Base-by-base conservation (phyloP, 2,888 invertebrate genomes). In the Acronicta psi region DNA sequence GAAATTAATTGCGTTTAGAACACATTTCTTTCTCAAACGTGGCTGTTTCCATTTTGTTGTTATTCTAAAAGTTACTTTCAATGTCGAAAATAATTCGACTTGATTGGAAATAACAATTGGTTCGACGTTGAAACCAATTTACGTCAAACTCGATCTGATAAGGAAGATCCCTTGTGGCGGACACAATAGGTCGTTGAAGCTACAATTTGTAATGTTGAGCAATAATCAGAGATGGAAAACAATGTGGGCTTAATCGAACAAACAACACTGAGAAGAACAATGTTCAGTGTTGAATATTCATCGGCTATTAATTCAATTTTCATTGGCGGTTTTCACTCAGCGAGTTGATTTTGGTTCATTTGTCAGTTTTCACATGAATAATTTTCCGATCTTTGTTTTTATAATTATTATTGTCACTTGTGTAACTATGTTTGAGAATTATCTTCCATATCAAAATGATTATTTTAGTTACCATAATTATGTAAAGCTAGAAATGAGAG, bases 271-370 rank as follows among this genome's bases (percentile, higher is more conserved):
- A 55, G 61, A 70, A 73, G 82, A 83, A 87, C 86, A 89, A 86
- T 87, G 86, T 82, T 84, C 84, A 80, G 82, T 82, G 87, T 86
- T 91, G 91, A 86, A 91, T 92, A 93, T 93, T 92, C 90, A 92
- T 87, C 84, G 84, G 76, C 81, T 81, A 87, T 89, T 90, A 92
- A 93, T 91, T 89, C 86, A 87, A 89, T 91, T 89, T 88, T 83
- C 87, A 87, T 83, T 81, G 84, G 85, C 78, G 88, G 88, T 86
- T 87, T 87, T 85, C 87, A 87, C 80, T 87, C 85, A 79, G 74
- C 72, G 80, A 81, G 86, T 87, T 87, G 87, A 91, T 91, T 92
- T 91, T 85, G 89, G 88, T 92, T 89, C 87, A 90, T 90, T 93
- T 92, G 90, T 87, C 85, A 86, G 82, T 84, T 87, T 90, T 80